These are phyloP conservation scores for Phengaris arion DNA, from an alignment of 2,888 invertebrate species.

Conservation along the genomic window DNA sequence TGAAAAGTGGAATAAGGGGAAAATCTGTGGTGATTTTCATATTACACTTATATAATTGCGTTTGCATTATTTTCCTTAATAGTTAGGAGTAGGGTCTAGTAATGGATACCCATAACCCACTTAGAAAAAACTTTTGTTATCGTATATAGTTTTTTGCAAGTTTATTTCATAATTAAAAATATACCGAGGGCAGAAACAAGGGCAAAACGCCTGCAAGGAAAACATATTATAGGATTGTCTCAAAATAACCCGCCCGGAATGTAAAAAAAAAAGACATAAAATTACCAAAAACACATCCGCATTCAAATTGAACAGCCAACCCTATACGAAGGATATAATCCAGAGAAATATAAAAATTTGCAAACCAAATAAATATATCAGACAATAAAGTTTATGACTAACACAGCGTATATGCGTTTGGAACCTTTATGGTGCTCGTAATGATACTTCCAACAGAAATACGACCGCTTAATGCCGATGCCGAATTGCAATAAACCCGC, in stretches of 20 bases:
- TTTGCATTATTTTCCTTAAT: no score
- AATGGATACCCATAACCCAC: no score
- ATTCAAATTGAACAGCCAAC: constrained; percentile 12
- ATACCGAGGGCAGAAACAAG: neutral
- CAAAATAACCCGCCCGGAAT: neutral
- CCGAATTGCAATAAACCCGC: constrained; percentile 27
- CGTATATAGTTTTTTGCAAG: no score
- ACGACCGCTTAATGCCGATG: constrained; percentile 32
- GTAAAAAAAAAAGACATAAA: constrained; percentile 2
- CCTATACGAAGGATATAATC: neutral
- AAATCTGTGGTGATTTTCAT: neutral
- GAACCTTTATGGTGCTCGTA: constrained; percentile 26
- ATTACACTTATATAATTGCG: neutral
- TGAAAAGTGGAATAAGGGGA: neutral
- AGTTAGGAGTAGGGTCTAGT: no score
- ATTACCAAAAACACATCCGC: neutral
- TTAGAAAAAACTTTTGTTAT: no score
- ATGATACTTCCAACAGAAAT: constrained; percentile 30
- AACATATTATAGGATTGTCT: neutral
- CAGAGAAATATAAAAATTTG: constrained; percentile 25
- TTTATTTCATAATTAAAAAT: neutral
- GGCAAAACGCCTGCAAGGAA: neutral
- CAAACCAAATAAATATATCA: constrained; percentile 28
- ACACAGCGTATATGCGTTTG: constrained; percentile 20
- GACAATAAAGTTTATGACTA: constrained; percentile 28